These are phyloP conservation scores for Drosophila hydei DNA, from an alignment of 1,140 invertebrate species.

Conservation along the genomic window DNA sequence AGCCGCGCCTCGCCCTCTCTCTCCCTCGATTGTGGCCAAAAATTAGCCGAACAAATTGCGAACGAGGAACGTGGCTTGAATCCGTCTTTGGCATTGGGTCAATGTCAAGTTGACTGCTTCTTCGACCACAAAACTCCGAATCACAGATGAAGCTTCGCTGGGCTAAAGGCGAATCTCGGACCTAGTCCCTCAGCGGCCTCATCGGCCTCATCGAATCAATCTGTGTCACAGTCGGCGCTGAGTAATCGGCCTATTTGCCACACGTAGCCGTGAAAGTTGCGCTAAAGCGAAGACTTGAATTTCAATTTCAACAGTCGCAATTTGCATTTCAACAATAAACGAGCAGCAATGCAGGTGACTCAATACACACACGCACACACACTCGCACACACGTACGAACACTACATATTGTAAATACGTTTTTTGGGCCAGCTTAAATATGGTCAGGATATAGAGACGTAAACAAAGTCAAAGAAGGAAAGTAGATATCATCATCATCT, in stretches of 20 bases:
- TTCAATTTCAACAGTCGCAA: conserved; percentile 42
- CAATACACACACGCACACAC: conserved; percentile 12
- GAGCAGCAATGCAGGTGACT: conserved; percentile 24
- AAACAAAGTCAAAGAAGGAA: too few relatives aligned
- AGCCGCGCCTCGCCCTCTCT: too few relatives aligned
- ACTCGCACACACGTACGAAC: too few relatives aligned
- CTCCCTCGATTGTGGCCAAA: conserved; percentile 3
- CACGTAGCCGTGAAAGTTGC: conserved; percentile 44
- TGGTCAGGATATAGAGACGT: too few relatives aligned
- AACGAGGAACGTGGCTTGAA: conserved; percentile 45
- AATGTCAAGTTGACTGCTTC: conserved; percentile 67
- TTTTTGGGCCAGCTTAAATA: too few relatives aligned
- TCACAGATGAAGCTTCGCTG: conserved; percentile 31
- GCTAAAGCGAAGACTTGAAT: conserved; percentile 23
- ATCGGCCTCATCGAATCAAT: conserved; percentile 26
- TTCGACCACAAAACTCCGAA: conserved; percentile 54
- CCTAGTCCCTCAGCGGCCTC: background rate
- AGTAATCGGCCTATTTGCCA: conserved; percentile 39
- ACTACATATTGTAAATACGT: too few relatives aligned
- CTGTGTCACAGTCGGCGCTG: conserved; percentile 21
- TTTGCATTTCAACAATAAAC: conserved; percentile 46
- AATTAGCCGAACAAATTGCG: conserved; percentile 64
- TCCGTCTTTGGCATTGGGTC: conserved; percentile 71
- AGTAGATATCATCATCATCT: too few relatives aligned
- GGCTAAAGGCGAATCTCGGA: conserved; percentile 23